Percentiles rank a stretch among this genome's conserved stretches.
phyloP scores from a whole-genome alignment of 1,140 invertebrate genomes.

The Chlorops oryzae region DNA sequence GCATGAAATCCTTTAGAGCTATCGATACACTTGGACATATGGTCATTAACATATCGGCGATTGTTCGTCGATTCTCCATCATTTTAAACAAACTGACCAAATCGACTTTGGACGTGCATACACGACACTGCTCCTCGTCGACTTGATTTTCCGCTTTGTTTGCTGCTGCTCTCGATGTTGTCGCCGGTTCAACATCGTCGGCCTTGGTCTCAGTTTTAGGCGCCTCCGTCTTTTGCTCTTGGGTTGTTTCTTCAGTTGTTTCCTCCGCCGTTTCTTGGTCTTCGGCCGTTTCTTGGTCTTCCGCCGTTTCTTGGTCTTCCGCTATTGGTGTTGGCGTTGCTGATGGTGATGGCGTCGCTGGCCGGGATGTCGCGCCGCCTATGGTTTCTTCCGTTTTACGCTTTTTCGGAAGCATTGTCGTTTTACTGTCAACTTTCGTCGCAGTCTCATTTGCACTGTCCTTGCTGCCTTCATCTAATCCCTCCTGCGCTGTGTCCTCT shows the following conservation, averaged over 20 bases:
- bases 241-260: neutral
- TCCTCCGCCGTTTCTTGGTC: neutral
- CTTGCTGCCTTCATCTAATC: too few species aligned
- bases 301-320: too few species aligned
- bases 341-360: too few species aligned
- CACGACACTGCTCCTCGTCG: constrained; percentile 42
- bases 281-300: too few species aligned
- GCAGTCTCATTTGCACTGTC: too few species aligned
- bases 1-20: constrained; percentile 42
- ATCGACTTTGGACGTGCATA: constrained; percentile 33
- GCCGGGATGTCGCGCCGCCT: too few species aligned
- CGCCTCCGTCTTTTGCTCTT: neutral
- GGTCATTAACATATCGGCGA: constrained; percentile 40
- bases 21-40: constrained; percentile 41
- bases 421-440: too few species aligned
- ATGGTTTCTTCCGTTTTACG: too few species aligned
- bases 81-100: constrained; percentile 38
- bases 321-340: too few species aligned
- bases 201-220: neutral
- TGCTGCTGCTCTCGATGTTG: constrained; percentile 11
- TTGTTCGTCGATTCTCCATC: constrained; percentile 20
- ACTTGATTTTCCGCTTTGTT: constrained; percentile 29
- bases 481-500: too few species aligned
- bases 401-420: too few species aligned
- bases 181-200: constrained; percentile 4